Evolutionary conservation across 2,113 vertebrate genomes (phyloP), one percentile per base, ranked within the genome.

Genomic region (Bubo blakistoni): DNA sequence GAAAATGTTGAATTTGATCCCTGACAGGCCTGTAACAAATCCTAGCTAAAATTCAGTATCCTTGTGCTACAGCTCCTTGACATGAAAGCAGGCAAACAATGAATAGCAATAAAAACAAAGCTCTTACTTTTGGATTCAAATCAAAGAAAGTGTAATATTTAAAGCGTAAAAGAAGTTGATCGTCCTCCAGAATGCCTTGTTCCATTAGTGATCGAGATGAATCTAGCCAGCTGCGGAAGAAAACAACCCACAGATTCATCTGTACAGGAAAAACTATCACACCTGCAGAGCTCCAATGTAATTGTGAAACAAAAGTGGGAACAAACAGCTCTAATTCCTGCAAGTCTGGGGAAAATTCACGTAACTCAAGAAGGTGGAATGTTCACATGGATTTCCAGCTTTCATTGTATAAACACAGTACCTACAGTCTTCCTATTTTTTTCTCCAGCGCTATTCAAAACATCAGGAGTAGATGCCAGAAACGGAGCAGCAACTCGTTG

Each of bases 111-210:
- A 79, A 91, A 88, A 96, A 54, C 58, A 71, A 76, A 55, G 21
- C 54, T 97, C 98, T 98, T 98, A 99, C 99, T 98, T 99, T 99
- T 86, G 99, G 99, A 97, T 99, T 99, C 94, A 99, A 98, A 98
- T 99, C 99, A 97, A 99, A 99, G 98, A 99, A 99, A 94, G 98
- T 98, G 86, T 99, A 99, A 97, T 99, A 99, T 98, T 99, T 99
- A 97, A 99, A 99, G 81, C 99, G 99, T 65, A 99, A 95, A 86
- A 99, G 91, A 71, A 99, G 98, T 88, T 98, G 98, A 66, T 99
- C 99, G 1, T 99, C 98, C 30, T 99, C 98, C 83, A 97, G 98
- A 77, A 99, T 95, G 32, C 98, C 98, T 97, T 99, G 99, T 88
- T 99, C 99, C 99, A 99, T 99, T 20, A 99, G 98, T 3, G 99